A percentile compares a stretch with the other conserved stretches of the same genome.
Conservation (phyloP, 2,888 invertebrate genomes). For the Tricholauxania praeusta region DNA sequence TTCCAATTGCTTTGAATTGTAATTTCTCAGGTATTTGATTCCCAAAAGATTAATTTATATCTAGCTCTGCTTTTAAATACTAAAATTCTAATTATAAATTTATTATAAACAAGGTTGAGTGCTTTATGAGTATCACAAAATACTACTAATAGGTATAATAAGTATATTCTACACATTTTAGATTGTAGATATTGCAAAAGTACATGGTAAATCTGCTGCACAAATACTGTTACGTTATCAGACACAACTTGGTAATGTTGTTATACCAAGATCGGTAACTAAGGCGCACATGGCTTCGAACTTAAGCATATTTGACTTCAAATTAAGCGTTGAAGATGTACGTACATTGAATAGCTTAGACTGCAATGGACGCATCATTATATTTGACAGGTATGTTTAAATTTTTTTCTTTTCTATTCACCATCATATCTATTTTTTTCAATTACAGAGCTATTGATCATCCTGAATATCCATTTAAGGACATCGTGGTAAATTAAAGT, state of each 20-base stretch:
- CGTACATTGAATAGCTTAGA: constrained; percentile 52
- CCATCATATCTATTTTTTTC: too few species aligned
- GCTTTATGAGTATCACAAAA: too few species aligned
- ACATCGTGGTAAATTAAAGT: too few species aligned
- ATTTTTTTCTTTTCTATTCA: not conserved
- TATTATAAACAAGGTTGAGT: not conserved
- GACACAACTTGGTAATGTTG: constrained; percentile 55
- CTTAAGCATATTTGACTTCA: constrained; percentile 56
- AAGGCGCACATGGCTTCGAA: constrained; percentile 54
- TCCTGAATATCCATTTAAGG: constrained; percentile 23
- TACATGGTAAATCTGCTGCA: constrained; percentile 51
- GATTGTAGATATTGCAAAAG: constrained; percentile 48
- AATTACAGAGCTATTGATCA: constrained; percentile 3
- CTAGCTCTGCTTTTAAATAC: not conserved
- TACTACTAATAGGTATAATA: not conserved
- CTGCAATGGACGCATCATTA: constrained; percentile 55
- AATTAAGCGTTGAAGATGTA: constrained; percentile 51
- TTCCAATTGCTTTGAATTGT: too few species aligned
- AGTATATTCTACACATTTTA: not conserved
- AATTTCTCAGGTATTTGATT: not conserved
- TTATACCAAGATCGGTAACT: constrained; percentile 55
- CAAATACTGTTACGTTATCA: constrained; percentile 57
- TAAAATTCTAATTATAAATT: not conserved
- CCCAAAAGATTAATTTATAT: not conserved
- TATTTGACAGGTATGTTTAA: constrained; percentile 48